A percentile compares a stretch with the other conserved stretches of the same genome.
These are phyloP conservation scores for Drosophila kuntzei DNA, from an alignment of 2,888 invertebrate genomes.

Conservation along the genomic window DNA sequence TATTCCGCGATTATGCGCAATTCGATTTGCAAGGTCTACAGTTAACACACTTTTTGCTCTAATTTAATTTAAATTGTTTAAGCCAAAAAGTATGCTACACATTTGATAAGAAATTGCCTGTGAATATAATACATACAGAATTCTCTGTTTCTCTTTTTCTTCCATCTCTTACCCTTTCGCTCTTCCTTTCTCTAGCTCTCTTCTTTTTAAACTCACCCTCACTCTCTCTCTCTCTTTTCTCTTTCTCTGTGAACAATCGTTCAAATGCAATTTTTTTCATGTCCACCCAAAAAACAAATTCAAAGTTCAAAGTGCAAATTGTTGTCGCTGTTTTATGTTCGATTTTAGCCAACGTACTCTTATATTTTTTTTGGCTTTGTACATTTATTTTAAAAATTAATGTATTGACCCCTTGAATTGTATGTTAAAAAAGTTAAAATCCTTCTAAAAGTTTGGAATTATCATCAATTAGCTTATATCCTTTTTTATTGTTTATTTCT, in stretches of 20 bases:
- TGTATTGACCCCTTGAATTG: too few relatives aligned
- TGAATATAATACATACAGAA: background rate
- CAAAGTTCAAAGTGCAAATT: conserved; percentile 63
- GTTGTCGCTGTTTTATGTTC: conserved; percentile 11
- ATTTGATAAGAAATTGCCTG: background rate
- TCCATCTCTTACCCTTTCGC: background rate
- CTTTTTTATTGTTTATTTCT: too few relatives aligned
- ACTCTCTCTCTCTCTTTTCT: background rate
- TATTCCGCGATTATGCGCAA: conserved; percentile 8
- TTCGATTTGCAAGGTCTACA: background rate
- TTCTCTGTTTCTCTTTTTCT: too few relatives aligned
- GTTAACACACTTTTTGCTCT: background rate
- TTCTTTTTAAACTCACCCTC: background rate
- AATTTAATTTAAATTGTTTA: background rate
- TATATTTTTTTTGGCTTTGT: too few relatives aligned
- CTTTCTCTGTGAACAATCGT: conserved; percentile 6
- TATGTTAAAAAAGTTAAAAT: too few relatives aligned
- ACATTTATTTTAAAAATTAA: too few relatives aligned
- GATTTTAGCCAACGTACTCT: too few relatives aligned
- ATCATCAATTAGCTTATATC: too few relatives aligned
- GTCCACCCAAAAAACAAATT: conserved; percentile 5
- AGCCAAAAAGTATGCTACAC: conserved; percentile 13
- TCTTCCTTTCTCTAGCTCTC: background rate
- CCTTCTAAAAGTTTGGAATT: too few relatives aligned
- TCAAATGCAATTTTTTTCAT: conserved; percentile 3